Evolutionary conservation across 92 coral and sea anemone genomes (phyloP).

Genomic region (Palythoa heliodiscus): DNA sequence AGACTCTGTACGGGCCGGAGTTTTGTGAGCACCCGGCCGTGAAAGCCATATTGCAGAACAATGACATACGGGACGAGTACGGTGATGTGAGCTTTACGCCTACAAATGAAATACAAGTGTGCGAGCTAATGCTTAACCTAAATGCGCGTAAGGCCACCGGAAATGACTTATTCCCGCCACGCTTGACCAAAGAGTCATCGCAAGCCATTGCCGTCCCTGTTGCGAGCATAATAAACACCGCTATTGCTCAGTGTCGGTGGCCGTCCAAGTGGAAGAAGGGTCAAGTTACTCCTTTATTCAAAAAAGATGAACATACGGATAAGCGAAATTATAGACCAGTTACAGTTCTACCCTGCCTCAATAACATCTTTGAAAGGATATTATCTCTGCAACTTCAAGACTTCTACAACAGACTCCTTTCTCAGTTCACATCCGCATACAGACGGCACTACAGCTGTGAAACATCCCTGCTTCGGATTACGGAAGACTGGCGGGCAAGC

Average conservation of each 20-base stretch:
- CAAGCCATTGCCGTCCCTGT: slow-evolving; percentile 1
- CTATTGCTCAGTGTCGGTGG: background rate
- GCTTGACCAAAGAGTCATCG: background rate
- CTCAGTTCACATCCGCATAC: background rate
- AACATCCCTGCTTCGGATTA: background rate
- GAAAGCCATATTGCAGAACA: background rate
- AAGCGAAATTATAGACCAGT: background rate
- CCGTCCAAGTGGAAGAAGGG: background rate
- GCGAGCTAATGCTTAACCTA: background rate
- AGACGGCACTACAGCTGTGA: background rate
- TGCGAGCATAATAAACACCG: background rate
- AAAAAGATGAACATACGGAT: background rate
- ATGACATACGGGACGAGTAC: slow-evolving; percentile 1
- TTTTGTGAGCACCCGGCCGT: background rate
- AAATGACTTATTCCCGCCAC: slow-evolving; percentile 6
- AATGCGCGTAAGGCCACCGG: slow-evolving; percentile 6
- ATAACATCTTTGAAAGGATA: too few relatives aligned
- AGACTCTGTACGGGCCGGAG: background rate
- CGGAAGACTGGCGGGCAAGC: background rate
- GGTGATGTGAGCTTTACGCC: background rate
- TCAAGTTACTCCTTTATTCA: background rate
- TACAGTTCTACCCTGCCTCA: background rate
- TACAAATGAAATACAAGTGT: slow-evolving; percentile 1
- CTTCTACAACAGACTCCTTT: background rate
- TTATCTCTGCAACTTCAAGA: too few relatives aligned